Base-by-base conservation (phyloP, 2,113 vertebrate genomes). In the Forbesichthys agassizii region DNA sequence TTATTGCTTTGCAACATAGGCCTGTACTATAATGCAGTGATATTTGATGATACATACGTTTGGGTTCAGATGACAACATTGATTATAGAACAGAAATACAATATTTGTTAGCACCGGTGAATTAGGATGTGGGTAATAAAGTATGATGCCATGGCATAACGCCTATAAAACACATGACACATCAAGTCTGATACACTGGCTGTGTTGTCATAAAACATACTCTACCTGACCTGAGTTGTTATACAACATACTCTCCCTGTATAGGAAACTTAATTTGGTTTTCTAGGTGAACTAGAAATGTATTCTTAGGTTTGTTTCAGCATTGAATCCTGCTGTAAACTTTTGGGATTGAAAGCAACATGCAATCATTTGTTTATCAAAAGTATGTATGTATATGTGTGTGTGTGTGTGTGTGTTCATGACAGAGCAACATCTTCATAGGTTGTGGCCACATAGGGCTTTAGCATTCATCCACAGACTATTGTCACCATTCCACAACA, bases 301-400 rank as follows among this genome's bases (percentile, higher is more conserved):
- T 68, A 20, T 71, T 42, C 65, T 66, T 12, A 61, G 79, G 75
- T 42, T 42, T 42, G 73, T 56, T 33, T 59, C 42, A 69, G 1
- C 36, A 7, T 48, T 70, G 69, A 73, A 62, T 56, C 14, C 42
- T 78, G 36, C 49, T 73, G 56, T 84, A 73, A 80, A 42, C 36
- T 6, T 42, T 42, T 6, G 36, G 36, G 36, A 42, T 42, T 42
- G 36, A 42, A 42, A 42, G 5, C 36, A 42, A 42, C 27, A 27
- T 88, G 81, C 86, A 80, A 83, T 74, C 70, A 69, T n/a, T 55
- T 1, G 42, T 6, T n/a, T 12, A 55, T 52, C 74, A 83, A 75
- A 77, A 79, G 79, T 86, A n/a, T 54, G 52, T 54, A 1, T 54
- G 52, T 54, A n/a, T 1, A n/a, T 54, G 52, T 13, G 13, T 54